Evolutionary conservation across 2,113 vertebrate genomes (phyloP).

Genomic region (Dicrurus megarhynchus): DNA sequence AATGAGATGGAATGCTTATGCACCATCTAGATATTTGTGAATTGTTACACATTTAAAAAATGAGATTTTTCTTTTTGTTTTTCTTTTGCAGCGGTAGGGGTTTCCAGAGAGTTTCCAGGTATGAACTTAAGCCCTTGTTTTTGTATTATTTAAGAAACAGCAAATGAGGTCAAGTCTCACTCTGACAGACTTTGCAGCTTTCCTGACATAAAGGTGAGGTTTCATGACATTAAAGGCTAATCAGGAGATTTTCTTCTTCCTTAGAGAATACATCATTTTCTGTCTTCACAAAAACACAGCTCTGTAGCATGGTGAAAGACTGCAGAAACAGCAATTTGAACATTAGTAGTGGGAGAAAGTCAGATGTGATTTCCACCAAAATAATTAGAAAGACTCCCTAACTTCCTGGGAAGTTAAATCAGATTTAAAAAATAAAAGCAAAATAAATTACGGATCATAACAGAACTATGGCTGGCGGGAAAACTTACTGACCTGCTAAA

Average conservation of each 20-base stretch:
- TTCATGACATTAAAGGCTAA: not conserved
- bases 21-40: not conserved
- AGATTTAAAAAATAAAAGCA: not conserved
- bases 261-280: not conserved
- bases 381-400: not conserved
- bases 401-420: not conserved
- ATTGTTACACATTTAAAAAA: not conserved
- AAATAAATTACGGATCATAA: not conserved
- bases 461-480: not conserved
- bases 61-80: not conserved
- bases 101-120: not conserved
- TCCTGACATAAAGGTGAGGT: not conserved
- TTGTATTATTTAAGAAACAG: not conserved
- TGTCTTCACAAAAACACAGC: not conserved
- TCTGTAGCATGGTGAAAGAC: not conserved
- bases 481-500: not conserved
- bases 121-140: not conserved
- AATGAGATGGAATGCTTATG: not conserved
- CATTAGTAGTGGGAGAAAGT: not conserved
- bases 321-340: not conserved
- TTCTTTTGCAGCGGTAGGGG: not conserved
- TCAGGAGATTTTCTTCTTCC: not conserved
- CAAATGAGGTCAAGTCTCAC: not conserved
- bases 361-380: not conserved
- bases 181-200: not conserved